phyloP scores from a whole-genome alignment of 2,888 invertebrate species.

The Teleogryllus oceanicus region DNA sequence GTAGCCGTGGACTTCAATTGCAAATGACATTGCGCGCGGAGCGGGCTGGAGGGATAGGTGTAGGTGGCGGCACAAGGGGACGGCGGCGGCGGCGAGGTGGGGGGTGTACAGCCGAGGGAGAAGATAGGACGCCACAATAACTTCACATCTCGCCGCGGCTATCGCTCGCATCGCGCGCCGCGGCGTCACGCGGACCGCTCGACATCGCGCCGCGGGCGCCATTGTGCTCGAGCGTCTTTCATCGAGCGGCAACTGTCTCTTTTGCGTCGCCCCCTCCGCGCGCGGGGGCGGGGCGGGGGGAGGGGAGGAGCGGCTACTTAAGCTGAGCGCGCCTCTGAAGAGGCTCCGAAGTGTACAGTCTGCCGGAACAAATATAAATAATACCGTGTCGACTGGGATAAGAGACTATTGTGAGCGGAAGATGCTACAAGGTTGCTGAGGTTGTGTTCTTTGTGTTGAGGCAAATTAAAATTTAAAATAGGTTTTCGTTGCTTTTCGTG shows the following conservation, averaged over 20 bases:
- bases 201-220: background rate
- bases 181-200: background rate
- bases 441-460: too few species aligned
- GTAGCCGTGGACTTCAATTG: conserved; percentile 34
- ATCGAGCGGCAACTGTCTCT: conserved; percentile 18
- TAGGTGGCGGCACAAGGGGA: conserved; percentile 24
- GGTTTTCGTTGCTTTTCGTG: too few species aligned
- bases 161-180: too few species aligned
- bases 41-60: conserved; percentile 23
- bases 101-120: conserved; percentile 22
- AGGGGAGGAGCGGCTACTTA: background rate
- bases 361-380: conserved; percentile 6
- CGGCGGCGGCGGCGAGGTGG: conserved; percentile 23
- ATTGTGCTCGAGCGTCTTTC: background rate
- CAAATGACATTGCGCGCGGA: conserved; percentile 34
- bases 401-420: background rate
- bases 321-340: background rate
- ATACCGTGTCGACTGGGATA: background rate
- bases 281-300: background rate
- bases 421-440: too few species aligned
- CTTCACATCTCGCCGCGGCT: background rate
- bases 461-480: too few species aligned
- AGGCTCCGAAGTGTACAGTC: background rate
- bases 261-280: background rate
- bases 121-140: conserved; percentile 25